phyloP scores from a whole-genome alignment of 2,113 vertebrate species.

The Gobio gobio region DNA sequence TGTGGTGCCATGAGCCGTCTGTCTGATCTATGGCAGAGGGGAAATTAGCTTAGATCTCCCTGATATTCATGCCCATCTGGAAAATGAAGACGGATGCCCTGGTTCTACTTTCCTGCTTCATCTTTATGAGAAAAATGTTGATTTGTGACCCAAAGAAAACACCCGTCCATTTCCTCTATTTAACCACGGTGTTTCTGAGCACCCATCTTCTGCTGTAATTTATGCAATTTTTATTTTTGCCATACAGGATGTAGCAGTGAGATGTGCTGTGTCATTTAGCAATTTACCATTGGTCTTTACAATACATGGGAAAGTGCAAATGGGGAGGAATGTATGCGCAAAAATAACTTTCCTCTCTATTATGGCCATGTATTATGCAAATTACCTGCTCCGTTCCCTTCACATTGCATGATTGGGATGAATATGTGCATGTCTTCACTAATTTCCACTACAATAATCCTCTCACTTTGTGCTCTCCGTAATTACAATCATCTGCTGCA shows the following conservation, averaged over 20 bases:
- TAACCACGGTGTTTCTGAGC: neutral
- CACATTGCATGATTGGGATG: conserved; percentile 48
- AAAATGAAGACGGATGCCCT: conserved; percentile 15
- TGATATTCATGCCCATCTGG: conserved; percentile 43
- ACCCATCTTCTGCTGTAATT: neutral
- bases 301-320: conserved; percentile 35
- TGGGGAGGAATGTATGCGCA: neutral
- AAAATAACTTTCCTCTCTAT: conserved; percentile 36
- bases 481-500: conserved; percentile 62
- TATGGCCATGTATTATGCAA: conserved; percentile 52
- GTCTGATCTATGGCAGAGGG: conserved; percentile 39
- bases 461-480: conserved; percentile 58
- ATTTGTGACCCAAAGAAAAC: neutral
- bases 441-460: conserved; percentile 60
- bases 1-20: conserved; percentile 39
- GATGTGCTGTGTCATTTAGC: neutral
- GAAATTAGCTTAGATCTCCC: conserved; percentile 39
- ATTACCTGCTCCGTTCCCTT: conserved; percentile 45
- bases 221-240: neutral
- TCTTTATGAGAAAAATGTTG: conserved; percentile 3
- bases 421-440: conserved; percentile 49
- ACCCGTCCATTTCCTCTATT: neutral
- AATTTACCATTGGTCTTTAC: conserved; percentile 16
- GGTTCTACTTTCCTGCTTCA: neutral
- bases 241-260: conserved; percentile 1